A percentile compares a stretch with the other conserved stretches of the same genome.
Evolutionary conservation across 1,140 invertebrate genomes (phyloP).

Genomic region (Chironomus striatipennis): DNA sequence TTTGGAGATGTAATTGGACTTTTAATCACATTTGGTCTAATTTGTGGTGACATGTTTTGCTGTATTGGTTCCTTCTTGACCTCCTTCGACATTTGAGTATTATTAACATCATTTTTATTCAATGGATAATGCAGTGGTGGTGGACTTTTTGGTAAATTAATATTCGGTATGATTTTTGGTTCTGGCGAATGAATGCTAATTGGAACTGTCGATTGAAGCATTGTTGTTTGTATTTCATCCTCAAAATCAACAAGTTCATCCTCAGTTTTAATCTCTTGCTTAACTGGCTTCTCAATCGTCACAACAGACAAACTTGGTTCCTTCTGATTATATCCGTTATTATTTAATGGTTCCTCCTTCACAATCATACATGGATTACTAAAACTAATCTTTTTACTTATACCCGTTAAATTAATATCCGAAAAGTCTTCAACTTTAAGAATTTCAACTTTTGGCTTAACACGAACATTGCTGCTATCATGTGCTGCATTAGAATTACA

Average conservation of each 20-base stretch:
- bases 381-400: background rate
- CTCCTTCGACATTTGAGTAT: background rate
- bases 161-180: background rate
- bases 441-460: background rate
- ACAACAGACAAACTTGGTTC: background rate
- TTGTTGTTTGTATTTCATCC: background rate
- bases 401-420: background rate
- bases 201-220: background rate
- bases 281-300: background rate
- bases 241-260: background rate
- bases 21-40: no score
- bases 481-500: no score
- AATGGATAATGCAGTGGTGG: background rate
- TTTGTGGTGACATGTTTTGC: background rate
- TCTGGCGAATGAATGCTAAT: background rate
- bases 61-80: background rate
- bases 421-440: background rate
- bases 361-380: background rate
- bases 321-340: background rate
- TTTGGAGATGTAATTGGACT: no score
- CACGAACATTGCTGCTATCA: background rate
- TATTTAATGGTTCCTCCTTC: background rate
- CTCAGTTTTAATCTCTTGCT: background rate
- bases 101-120: background rate
- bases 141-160: background rate